Percentiles rank a stretch among this genome's conserved stretches.
phyloP scores from a whole-genome alignment of 1,140 invertebrate species.

The Radopholus similis region DNA sequence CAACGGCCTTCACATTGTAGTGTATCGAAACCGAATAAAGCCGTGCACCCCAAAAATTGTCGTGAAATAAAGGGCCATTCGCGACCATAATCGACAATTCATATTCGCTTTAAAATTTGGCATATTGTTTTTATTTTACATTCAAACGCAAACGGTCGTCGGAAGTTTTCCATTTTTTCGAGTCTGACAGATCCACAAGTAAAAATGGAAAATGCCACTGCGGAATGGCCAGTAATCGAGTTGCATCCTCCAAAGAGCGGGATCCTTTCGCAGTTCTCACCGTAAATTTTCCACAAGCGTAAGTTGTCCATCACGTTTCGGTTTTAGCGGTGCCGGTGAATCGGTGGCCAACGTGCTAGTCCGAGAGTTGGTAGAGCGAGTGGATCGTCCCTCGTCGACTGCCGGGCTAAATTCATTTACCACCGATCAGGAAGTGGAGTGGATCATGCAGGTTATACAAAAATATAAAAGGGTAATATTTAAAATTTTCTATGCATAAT shows the following conservation, averaged over 20 bases:
- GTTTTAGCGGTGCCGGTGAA: constrained; percentile 28
- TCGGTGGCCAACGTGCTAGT: constrained; percentile 36
- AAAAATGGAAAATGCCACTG: neutral
- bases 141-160: too few species aligned
- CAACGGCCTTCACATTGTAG: too few species aligned
- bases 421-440: constrained; percentile 36
- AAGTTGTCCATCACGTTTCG: neutral
- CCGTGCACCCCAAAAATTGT: too few species aligned
- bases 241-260: constrained; percentile 3
- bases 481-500: neutral
- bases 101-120: too few species aligned
- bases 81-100: too few species aligned
- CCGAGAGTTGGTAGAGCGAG: constrained; percentile 42
- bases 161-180: too few species aligned
- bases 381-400: constrained; percentile 25
- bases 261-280: constrained; percentile 10
- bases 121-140: too few species aligned
- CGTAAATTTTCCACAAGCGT: neutral
- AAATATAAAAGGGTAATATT: neutral
- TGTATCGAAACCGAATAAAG: too few species aligned
- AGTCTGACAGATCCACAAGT: too few species aligned
- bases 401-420: constrained; percentile 1
- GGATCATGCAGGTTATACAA: constrained; percentile 43
- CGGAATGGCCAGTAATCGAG: constrained; percentile 14
- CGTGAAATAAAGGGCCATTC: too few species aligned